A percentile compares a stretch with the other conserved stretches of the same genome.
phyloP scores from a whole-genome alignment of 2,797 vertebrate species.

The Eurystomus glaucurus region DNA sequence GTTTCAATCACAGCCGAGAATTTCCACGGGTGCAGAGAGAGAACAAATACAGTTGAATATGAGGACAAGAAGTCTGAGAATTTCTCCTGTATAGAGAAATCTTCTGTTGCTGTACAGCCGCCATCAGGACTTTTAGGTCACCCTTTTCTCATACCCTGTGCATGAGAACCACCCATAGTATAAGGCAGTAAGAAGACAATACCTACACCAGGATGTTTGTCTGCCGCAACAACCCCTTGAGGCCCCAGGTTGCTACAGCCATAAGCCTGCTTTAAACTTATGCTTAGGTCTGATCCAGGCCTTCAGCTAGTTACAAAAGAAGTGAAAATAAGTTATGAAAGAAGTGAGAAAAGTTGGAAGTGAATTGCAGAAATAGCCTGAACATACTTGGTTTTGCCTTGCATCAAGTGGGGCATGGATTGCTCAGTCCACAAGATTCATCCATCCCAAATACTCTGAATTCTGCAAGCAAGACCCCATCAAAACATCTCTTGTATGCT shows the following conservation, averaged over 20 bases:
- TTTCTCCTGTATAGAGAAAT: background rate
- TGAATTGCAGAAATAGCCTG: background rate
- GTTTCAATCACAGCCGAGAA: background rate
- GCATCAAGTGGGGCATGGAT: background rate
- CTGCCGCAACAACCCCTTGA: background rate
- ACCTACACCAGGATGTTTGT: background rate
- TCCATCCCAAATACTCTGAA: background rate
- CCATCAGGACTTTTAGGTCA: background rate
- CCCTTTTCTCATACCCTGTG: background rate
- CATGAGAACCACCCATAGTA: background rate
- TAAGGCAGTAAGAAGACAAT: background rate
- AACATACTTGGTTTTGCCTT: background rate
- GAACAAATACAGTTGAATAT: background rate
- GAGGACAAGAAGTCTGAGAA: background rate
- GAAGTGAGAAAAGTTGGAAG: background rate
- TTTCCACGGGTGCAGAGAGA: background rate
- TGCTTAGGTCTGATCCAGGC: background rate
- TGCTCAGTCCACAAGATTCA: background rate
- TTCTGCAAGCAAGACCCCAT: background rate
- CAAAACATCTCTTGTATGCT: background rate
- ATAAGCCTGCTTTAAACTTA: background rate
- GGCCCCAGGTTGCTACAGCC: background rate
- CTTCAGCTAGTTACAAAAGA: background rate
- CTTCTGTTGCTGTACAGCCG: background rate
- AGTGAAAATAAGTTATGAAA: background rate